Percentiles rank a stretch among this genome's conserved stretches.
Conservation (phyloP, 2,888 invertebrate genomes). For the Dryocosmus kuriphilus region DNA sequence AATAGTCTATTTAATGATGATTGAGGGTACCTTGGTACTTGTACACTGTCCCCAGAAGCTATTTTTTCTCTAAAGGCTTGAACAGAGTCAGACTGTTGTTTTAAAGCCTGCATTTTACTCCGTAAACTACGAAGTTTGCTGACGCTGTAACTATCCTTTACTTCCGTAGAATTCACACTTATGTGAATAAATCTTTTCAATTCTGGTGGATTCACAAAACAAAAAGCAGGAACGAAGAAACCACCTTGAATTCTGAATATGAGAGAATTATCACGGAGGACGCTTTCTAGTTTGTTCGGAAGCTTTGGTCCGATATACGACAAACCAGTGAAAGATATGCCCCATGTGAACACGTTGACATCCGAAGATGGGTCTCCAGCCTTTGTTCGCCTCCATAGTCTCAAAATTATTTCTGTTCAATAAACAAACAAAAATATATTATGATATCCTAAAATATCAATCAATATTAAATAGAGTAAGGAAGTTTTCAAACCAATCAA, state of each 20-base stretch:
- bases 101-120: conserved; percentile 81
- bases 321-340: conserved; percentile 90
- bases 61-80: conserved; percentile 76
- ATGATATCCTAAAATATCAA: neutral
- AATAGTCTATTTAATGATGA: conserved; percentile 71
- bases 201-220: conserved; percentile 73
- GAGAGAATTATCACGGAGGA: conserved; percentile 85
- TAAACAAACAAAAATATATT: conserved; percentile 19
- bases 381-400: conserved; percentile 71
- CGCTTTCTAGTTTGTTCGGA: conserved; percentile 82
- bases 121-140: conserved; percentile 82
- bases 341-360: conserved; percentile 87
- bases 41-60: conserved; percentile 76
- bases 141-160: conserved; percentile 86
- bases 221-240: conserved; percentile 84
- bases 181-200: conserved; percentile 72
- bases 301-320: conserved; percentile 86
- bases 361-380: conserved; percentile 77
- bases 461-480: too few relatives aligned
- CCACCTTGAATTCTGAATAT: conserved; percentile 94
- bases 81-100: conserved; percentile 83
- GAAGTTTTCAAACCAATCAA: too few relatives aligned
- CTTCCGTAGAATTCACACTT: conserved; percentile 77
- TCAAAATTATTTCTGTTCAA: conserved; percentile 71
- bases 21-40: conserved; percentile 70